Evolutionary conservation across 2,888 invertebrate genomes (phyloP), one percentile per base, ranked within the genome.

Genomic region (Watsonalla binaria): DNA sequence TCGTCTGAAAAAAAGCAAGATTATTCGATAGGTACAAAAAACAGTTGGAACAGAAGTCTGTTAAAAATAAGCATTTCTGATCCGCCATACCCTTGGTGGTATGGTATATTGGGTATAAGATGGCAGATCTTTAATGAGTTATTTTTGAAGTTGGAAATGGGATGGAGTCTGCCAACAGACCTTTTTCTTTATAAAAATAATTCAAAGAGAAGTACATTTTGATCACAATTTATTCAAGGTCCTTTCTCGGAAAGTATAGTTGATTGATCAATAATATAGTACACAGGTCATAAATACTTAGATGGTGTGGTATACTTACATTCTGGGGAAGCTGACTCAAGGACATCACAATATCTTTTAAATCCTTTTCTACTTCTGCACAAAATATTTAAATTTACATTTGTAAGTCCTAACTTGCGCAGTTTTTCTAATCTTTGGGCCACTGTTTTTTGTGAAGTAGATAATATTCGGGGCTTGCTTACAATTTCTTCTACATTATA

Each of bases 301-400:
- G 1, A 4, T 2, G 13, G 5, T 6, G 34, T 37, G 15, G 0
- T 33, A 45, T 55, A 60, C 68, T 68, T 64, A 70, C 68, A 56
- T 50, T 62, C 63, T 42, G 64, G 61, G 11, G 54, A 45, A 47
- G 55, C 5, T 45, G 63, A 54, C 60, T 74, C 63, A 24, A 86
- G 58, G 35, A 78, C 74, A 14, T 86, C 78, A 67, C 88, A 74
- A 68, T 90, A 92, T 68, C 90, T 92, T 48, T 87, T 76, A 65
- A 92, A 93, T 63, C 90, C 89, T 51, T 90, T 90, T 67, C 82
- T 87, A 68, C 92, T 92, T 69, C 86, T 91, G 62, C 93, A 93
- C 6, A 93, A 72, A 47, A 92, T 85, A 61, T 92, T 91, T 64
- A 93, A 80, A 70, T 88, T 90, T 7, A 88, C 84, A 37, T 91